These are phyloP conservation scores for Xiphophorus couchianus DNA, from an alignment of 2,113 vertebrate genomes.

Conservation along the genomic window DNA sequence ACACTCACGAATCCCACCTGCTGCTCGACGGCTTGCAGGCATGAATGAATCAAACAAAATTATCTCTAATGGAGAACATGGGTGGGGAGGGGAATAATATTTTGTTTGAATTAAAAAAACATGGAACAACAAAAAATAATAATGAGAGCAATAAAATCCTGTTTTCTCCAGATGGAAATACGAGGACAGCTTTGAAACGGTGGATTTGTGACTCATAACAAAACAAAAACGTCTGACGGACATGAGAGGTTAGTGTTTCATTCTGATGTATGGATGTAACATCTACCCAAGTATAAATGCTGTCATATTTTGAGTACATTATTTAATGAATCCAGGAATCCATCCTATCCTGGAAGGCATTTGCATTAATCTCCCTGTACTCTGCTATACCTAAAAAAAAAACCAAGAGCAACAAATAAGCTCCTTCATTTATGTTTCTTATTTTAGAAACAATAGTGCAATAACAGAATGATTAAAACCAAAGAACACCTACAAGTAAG, in stretches of 20 bases:
- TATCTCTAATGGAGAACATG: conserved; percentile 24
- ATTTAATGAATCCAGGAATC: background rate
- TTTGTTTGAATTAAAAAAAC: conserved; percentile 38
- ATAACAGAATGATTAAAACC: no score
- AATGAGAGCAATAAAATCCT: conserved; percentile 59
- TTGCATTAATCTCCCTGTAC: no score
- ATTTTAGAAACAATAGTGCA: no score
- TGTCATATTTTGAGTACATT: background rate
- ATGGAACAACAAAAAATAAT: conserved; percentile 6
- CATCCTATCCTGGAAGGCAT: no score
- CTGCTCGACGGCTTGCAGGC: conserved; percentile 65
- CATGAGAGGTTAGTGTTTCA: no score
- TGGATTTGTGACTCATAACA: background rate
- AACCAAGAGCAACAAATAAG: no score
- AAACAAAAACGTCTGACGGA: background rate
- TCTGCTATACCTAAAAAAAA: no score
- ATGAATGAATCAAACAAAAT: conserved; percentile 70
- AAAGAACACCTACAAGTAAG: no score
- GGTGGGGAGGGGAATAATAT: conserved; percentile 4
- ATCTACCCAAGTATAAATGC: background rate
- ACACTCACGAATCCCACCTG: conserved; percentile 67
- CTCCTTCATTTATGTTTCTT: no score
- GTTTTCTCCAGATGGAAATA: conserved; percentile 23
- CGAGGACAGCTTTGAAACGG: background rate
- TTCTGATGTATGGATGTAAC: no score